These are phyloP conservation scores for Acleris laterana DNA, from an alignment of 2,888 invertebrate genomes.

Conservation along the genomic window DNA sequence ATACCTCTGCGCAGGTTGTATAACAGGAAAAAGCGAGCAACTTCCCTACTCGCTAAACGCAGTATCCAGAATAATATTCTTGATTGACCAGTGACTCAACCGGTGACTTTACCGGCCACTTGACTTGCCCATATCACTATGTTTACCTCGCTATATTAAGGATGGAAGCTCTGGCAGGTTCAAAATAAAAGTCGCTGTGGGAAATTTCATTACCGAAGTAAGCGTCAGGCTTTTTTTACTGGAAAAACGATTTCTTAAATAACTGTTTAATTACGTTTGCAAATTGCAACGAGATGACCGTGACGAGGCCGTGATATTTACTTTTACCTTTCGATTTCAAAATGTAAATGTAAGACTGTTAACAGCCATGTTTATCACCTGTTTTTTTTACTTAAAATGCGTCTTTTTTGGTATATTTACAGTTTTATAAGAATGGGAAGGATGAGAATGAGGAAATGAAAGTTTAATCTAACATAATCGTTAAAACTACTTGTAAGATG, in stretches of 20 bases:
- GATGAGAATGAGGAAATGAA: constrained; percentile 18
- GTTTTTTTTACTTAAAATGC: constrained; percentile 11
- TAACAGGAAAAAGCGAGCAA: constrained; percentile 14
- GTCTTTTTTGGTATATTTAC: not conserved
- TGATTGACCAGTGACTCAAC: constrained; percentile 16
- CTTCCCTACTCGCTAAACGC: constrained; percentile 26
- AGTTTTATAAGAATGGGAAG: not conserved
- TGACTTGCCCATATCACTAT: constrained; percentile 9
- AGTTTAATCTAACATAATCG: constrained; percentile 4
- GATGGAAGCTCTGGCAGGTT: not conserved
- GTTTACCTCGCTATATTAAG: constrained; percentile 5
- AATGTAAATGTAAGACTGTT: not conserved
- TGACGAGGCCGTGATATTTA: not conserved
- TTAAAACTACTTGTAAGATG: constrained; percentile 12
- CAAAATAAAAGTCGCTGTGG: constrained; percentile 26
- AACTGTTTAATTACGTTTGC: not conserved
- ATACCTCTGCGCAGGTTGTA: constrained; percentile 8
- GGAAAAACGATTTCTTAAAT: constrained; percentile 4
- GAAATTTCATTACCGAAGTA: constrained; percentile 22
- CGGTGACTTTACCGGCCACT: constrained; percentile 9
- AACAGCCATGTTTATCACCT: not conserved
- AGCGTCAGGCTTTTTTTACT: constrained; percentile 6
- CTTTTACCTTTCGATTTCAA: not conserved
- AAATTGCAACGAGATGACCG: not conserved
- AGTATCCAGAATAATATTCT: constrained; percentile 25